These are phyloP conservation scores for Hystrix brachyura DNA, from an alignment of 2,113 vertebrate species.

Conservation along the genomic window DNA sequence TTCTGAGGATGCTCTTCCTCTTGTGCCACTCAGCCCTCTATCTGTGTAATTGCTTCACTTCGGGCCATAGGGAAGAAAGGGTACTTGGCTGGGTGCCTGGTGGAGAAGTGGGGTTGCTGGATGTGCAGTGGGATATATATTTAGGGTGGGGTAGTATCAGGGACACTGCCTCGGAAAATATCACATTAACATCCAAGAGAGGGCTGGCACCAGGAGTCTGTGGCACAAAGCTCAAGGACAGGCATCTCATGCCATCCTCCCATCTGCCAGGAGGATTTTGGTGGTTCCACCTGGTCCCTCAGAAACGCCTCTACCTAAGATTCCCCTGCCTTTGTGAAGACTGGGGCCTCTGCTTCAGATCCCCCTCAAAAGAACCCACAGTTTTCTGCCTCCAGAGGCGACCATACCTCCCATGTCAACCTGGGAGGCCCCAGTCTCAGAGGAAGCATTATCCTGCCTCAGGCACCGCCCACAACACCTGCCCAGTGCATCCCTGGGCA, in stretches of 20 bases:
- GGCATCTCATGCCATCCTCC: not conserved
- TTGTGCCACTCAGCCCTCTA: not conserved
- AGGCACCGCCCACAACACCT: rapidly evolving
- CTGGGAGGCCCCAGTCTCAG: not conserved
- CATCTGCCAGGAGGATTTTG: rapidly evolving
- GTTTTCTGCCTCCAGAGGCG: not conserved
- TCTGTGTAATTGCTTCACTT: not conserved
- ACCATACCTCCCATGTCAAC: not conserved
- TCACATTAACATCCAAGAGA: not conserved
- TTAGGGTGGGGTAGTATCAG: not conserved
- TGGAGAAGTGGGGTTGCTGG: not conserved
- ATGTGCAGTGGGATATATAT: not conserved
- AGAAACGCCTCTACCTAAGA: not conserved
- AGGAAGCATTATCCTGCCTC: not conserved
- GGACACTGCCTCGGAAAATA: not conserved
- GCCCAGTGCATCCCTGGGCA: not conserved
- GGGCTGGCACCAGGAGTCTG: not conserved
- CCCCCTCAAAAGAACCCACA: not conserved
- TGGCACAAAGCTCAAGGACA: not conserved
- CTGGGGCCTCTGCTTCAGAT: not conserved
- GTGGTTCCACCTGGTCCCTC: not conserved
- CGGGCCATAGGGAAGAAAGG: not conserved
- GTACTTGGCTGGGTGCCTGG: not conserved
- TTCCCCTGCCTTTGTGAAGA: not conserved
- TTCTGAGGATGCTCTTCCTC: not conserved